A percentile compares a stretch with the other conserved stretches of the same genome.
phyloP scores from a whole-genome alignment of 2,888 invertebrate genomes.

The Stenichneumon culpator region DNA sequence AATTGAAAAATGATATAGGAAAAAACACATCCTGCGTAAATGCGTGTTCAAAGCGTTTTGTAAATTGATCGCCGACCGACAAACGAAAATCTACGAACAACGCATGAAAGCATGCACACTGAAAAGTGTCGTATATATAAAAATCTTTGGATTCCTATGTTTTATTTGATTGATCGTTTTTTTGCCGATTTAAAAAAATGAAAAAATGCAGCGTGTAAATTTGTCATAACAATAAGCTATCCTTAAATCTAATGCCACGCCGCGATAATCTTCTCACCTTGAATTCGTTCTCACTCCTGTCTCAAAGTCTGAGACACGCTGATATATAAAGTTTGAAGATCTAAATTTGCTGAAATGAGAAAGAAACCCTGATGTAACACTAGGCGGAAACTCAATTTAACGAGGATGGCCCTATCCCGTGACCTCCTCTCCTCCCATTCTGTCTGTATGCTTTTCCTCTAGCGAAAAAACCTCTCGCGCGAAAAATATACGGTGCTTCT shows the following conservation, averaged over 20 bases:
- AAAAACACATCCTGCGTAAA: conserved; percentile 74
- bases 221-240: conserved; percentile 82
- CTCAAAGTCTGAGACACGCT: conserved; percentile 88
- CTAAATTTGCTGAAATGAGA: conserved; percentile 88
- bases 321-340: conserved; percentile 86
- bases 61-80: conserved; percentile 58
- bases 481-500: neutral
- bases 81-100: conserved; percentile 78
- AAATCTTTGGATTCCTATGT: conserved; percentile 12
- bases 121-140: conserved; percentile 74
- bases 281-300: conserved; percentile 86
- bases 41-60: conserved; percentile 80
- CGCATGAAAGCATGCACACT: conserved; percentile 81
- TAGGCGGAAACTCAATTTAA: conserved; percentile 78
- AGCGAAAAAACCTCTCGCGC: neutral
- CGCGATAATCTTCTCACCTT: conserved; percentile 86
- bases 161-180: conserved; percentile 12
- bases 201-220: conserved; percentile 81
- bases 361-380: conserved; percentile 84
- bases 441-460: conserved; percentile 79
- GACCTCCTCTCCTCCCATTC: conserved; percentile 81
- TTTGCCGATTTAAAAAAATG: conserved; percentile 66
- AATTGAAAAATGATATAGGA: conserved; percentile 55
- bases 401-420: conserved; percentile 83
- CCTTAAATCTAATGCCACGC: conserved; percentile 83